A percentile compares a stretch with the other conserved stretches of the same genome.
Conservation (phyloP, 2,113 vertebrate species). For the Cryptotis parvus region DNA sequence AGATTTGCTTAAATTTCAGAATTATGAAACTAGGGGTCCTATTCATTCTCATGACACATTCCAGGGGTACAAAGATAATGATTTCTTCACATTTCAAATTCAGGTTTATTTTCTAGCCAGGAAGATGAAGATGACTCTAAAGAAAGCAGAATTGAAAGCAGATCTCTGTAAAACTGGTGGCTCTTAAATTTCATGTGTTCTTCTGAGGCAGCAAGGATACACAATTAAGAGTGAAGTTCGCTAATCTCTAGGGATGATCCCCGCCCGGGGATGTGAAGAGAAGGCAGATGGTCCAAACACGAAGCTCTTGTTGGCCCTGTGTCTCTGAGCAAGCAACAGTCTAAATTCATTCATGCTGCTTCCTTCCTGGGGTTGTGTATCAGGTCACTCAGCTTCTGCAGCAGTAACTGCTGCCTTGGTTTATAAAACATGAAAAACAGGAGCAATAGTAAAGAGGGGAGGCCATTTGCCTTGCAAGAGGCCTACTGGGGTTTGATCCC, state of each 20-base stretch:
- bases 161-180: not conserved
- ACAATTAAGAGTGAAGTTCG: too few relatives aligned
- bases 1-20: not conserved
- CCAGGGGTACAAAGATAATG: not conserved
- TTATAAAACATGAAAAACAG: too few relatives aligned
- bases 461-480: too few relatives aligned
- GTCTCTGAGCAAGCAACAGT: not conserved
- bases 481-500: too few relatives aligned
- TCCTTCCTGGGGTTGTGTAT: too few relatives aligned
- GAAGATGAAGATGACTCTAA: not conserved
- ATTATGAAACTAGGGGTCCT: not conserved
- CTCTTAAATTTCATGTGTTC: not conserved
- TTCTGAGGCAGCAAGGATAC: accelerated
- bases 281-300: not conserved
- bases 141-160: too few relatives aligned
- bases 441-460: too few relatives aligned
- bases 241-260: too few relatives aligned
- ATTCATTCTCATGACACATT: not conserved
- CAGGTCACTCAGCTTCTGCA: not conserved
- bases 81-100: not conserved
- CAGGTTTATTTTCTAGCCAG: not conserved
- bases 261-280: not conserved
- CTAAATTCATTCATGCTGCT: not conserved
- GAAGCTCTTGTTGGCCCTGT: not conserved
- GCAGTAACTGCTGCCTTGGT: not conserved